Base-by-base conservation (phyloP, 2,797 vertebrate genomes). In the Enteromius mattozi region DNA sequence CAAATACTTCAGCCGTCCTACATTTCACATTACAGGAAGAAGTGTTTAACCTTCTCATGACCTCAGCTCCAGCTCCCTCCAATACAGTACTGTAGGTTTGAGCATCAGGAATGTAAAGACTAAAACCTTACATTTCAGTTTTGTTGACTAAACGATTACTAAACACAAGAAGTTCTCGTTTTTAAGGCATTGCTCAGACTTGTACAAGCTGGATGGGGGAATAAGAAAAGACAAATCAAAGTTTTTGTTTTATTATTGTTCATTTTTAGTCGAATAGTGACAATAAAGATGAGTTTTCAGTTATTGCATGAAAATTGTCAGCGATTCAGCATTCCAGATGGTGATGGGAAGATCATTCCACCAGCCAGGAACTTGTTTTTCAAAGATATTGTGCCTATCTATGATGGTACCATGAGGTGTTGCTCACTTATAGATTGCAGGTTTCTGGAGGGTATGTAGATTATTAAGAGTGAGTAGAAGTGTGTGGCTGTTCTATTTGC, bases 1-100 rank as follows among this genome's bases (percentile, higher is more conserved):
- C 82, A 82, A 42, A 83, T 90, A 90, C 91, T 91, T 92, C 80
- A 90, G 88, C 81, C 85, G 77, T 87, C 81, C 78, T 63, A 81
- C 89, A 86, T 84, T 90, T 88, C 86, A 72, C 87, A 90, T 89
- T 69, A 77, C 74, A 80, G 59, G 87, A 82, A 87, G 83, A 37
- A 84, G 89, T 77, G 37, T 81, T 88, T 87, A 70, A 88, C 78
- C 78, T 66, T 74, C 87, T 85, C 59, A 37, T 85, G 86, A 85
- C 80, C 30, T 88, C 27, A 49, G 54, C 27, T 45, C 35, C 27
- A 49, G 54, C 27, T 45, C 35, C 47, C 16, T 37, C 12, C 30
- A 17, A 16, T 37, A 13, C 12, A 27, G 49, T 80, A 49, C 27
- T 7, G 9, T 21, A n/a, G 14, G 9, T 4, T 35, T 21, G 2